phyloP scores from a whole-genome alignment of 53 echinoderm and acorn worm species.

The Holothuria leucospilota region DNA sequence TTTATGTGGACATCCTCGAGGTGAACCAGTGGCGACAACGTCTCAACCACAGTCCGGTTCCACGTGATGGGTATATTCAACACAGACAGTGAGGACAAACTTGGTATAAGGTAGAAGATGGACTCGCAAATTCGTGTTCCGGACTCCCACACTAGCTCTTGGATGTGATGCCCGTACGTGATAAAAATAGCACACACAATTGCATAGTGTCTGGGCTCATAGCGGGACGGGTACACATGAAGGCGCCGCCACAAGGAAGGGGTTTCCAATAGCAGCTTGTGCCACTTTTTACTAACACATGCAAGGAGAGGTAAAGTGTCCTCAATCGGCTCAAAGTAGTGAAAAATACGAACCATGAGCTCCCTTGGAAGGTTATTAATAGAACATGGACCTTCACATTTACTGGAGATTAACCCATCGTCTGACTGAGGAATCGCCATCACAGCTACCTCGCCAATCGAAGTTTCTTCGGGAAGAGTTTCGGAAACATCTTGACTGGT shows the following conservation, averaged over 20 bases:
- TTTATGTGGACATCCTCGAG: conserved; percentile 87
- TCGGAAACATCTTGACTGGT: too few species aligned
- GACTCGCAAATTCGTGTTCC: conserved; percentile 90
- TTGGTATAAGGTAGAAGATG: conserved; percentile 79
- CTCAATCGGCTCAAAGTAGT: conserved; percentile 78
- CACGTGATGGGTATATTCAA: conserved; percentile 87
- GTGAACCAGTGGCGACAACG: conserved; percentile 67
- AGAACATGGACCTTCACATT: conserved; percentile 40
- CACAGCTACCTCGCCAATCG: too few species aligned
- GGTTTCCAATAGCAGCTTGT: conserved; percentile 76
- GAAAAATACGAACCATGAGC: conserved; percentile 78
- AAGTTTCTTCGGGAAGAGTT: too few species aligned
- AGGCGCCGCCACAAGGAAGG: conserved; percentile 82
- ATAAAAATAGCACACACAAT: conserved; percentile 74
- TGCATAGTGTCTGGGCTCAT: conserved; percentile 57
- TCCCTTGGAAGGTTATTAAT: conserved; percentile 83
- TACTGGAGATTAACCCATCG: too few species aligned
- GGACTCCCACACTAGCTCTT: conserved; percentile 81
- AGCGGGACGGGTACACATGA: conserved; percentile 59
- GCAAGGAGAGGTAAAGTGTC: conserved; percentile 84
- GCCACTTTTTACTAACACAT: conserved; percentile 85
- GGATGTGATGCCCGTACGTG: conserved; percentile 78
- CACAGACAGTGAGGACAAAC: conserved; percentile 68
- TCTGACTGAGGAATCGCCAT: too few species aligned
- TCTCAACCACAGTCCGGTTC: conserved; percentile 85